Percentiles rank a stretch among this genome's conserved stretches.
These are phyloP conservation scores for Uropsilus gracilis DNA, from an alignment of 2,113 vertebrate species.

Conservation along the genomic window DNA sequence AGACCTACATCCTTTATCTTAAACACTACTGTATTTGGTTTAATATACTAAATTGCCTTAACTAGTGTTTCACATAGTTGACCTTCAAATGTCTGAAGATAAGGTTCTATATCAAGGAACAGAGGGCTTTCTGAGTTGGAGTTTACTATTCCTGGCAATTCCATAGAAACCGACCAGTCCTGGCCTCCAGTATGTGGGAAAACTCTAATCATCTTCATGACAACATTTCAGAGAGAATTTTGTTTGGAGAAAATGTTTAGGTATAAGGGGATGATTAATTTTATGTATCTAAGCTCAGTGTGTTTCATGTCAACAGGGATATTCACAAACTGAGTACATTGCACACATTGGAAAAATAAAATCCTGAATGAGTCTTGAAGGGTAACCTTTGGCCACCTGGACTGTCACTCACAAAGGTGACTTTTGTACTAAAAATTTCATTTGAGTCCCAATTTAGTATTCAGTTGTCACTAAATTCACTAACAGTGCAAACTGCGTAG, in stretches of 20 bases:
- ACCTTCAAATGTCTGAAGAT: constrained; percentile 27
- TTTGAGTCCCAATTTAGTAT: constrained; percentile 83
- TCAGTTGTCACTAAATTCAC: constrained; percentile 74
- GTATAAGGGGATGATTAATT: constrained; percentile 27
- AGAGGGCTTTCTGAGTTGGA: neutral
- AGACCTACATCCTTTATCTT: neutral
- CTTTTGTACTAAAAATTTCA: constrained; percentile 84
- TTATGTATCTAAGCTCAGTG: constrained; percentile 25
- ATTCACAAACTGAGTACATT: constrained; percentile 43
- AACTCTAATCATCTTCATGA: constrained; percentile 34
- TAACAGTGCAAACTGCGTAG: constrained; percentile 79
- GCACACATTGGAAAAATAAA: constrained; percentile 57
- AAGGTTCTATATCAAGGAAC: neutral
- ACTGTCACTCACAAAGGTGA: constrained; percentile 80
- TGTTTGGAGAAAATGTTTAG: constrained; percentile 37
- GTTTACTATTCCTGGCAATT: neutral
- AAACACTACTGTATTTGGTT: neutral
- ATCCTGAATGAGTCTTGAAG: constrained; percentile 75
- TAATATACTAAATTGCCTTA: constrained; percentile 2
- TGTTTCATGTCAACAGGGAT: constrained; percentile 42
- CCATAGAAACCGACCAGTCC: neutral
- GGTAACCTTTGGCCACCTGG: constrained; percentile 71
- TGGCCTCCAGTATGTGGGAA: neutral
- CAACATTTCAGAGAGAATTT: neutral
- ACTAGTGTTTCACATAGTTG: neutral